A percentile compares a stretch with the other conserved stretches of the same genome.
phyloP scores from a whole-genome alignment of 2,113 vertebrate species.

The Butastur rufipennis region DNA sequence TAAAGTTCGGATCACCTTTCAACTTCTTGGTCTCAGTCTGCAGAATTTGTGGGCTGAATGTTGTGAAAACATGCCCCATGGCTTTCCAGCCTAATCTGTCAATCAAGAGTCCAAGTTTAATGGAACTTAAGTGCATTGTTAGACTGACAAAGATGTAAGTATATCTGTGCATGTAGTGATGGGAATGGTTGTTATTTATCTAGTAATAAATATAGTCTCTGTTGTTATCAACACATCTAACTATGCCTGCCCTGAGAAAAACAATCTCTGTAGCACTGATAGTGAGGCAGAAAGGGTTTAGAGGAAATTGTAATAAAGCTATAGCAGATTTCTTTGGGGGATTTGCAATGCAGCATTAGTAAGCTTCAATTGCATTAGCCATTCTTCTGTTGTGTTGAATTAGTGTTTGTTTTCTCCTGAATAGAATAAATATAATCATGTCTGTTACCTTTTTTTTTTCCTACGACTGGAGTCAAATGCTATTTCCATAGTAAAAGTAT shows the following conservation, averaged over 20 bases:
- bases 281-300: neutral
- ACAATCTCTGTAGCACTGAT: neutral
- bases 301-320: constrained; percentile 34
- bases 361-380: neutral
- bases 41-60: neutral
- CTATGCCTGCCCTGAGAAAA: neutral
- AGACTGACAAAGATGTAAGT: neutral
- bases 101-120: neutral
- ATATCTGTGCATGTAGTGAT: fast-evolving
- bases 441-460: neutral
- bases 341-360: neutral
- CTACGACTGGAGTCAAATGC: neutral
- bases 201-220: neutral
- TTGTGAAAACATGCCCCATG: neutral
- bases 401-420: constrained; percentile 13
- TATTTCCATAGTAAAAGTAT: neutral
- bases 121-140: neutral
- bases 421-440: neutral
- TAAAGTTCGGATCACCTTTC: fast-evolving
- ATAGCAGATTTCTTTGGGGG: constrained; percentile 9
- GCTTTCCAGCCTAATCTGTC: neutral
- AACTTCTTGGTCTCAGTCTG: neutral
- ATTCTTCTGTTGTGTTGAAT: neutral
- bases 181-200: neutral
- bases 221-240: constrained; percentile 7